Base-by-base conservation (phyloP, 2,797 vertebrate species). In the Cottoperca gobio region DNA sequence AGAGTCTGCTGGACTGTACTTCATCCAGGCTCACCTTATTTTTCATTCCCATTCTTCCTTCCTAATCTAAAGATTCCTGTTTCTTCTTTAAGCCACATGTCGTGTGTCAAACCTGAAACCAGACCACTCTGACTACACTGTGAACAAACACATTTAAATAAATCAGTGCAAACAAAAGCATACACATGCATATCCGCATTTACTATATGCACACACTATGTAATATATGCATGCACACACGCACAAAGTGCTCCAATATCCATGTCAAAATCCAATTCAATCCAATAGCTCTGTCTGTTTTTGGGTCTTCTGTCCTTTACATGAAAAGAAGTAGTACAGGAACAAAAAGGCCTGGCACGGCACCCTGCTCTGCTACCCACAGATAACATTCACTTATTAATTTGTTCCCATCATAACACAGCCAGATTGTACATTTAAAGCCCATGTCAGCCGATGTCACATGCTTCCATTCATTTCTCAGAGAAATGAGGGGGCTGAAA, bases 381-480 rank as follows among this genome's bases (percentile, higher is more conserved):
- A 84, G 90, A 94, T 91, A 92, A 91, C 87, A 89, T 89, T 90
- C 83, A 80, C 84, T 81, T 85, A 87, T 87, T 91, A 84, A 89
- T 93, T 88, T 90, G 81, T 85, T 82, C 74, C 78, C 70, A 75
- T 83, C 79, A 70, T 71, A 80, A 73, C 79, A 78, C 73, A 84
- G 73, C 73, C 84, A 86, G 81, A 90, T 89, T 88, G 85, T 79
- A 80, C 82, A 79, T 89, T 88, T 88, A 87, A 85, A 91, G 89
- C 78, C 78, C 55, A 40, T 83, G 88, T 86, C 88, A 88, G 79
- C 76, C 35, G n/a, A 85, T 88, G 84, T 89, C 82, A 91, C 72
- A 76, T 74, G 79, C 84, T 75, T 85, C 70, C 78, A 62, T 88
- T 90, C 76, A 89, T 83, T 72, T 80, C 50, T 24, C 62, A 49